These are phyloP conservation scores for Synodontis membranacea DNA, from an alignment of 2,113 vertebrate genomes.

Conservation along the genomic window DNA sequence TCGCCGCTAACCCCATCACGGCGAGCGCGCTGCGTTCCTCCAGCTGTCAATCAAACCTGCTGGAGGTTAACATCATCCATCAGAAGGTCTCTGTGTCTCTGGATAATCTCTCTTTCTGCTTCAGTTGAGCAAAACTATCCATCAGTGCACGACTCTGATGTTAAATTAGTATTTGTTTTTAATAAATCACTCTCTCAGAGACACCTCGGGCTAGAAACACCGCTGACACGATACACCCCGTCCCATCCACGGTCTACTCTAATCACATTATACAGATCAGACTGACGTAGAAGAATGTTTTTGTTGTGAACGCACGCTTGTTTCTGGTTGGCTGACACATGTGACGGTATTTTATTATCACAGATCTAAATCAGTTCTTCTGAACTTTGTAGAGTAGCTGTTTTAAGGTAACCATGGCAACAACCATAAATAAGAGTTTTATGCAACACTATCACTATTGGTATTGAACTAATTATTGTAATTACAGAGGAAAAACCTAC, in stretches of 20 bases:
- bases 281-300: neutral
- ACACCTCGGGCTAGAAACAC: neutral
- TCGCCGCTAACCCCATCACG: neutral
- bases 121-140: neutral
- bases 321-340: neutral
- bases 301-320: neutral
- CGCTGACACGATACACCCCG: neutral
- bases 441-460: neutral
- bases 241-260: neutral
- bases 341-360: neutral
- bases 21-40: neutral
- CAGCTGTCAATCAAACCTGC: constrained; percentile 26
- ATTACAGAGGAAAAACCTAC: neutral
- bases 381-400: neutral
- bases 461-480: neutral
- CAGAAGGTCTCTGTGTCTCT: neutral
- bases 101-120: neutral
- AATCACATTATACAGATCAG: neutral
- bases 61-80: neutral
- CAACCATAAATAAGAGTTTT: neutral
- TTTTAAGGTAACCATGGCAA: neutral
- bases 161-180: neutral
- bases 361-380: neutral
- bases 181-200: neutral
- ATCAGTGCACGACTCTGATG: neutral